These are phyloP conservation scores for Leistus spinibarbis DNA, from an alignment of 2,888 invertebrate genomes.

Conservation along the genomic window DNA sequence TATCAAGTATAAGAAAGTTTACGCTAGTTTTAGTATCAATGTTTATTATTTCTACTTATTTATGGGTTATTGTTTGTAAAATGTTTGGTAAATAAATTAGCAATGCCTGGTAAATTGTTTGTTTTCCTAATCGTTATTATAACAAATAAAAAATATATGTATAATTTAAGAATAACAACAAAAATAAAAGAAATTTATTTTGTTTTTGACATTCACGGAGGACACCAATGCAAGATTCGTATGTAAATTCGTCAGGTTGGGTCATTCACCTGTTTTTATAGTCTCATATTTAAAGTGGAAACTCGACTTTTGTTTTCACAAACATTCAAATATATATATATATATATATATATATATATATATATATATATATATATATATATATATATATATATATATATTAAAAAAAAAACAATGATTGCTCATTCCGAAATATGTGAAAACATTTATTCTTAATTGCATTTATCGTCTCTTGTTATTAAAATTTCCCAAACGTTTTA, in stretches of 20 bases:
- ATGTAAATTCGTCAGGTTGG: not conserved
- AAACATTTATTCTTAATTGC: not conserved
- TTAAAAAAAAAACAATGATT: no score
- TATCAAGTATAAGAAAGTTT: no score
- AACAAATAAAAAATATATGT: not conserved
- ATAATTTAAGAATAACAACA: not conserved
- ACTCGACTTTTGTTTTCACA: no score
- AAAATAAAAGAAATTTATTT: no score
- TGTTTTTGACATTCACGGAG: not conserved
- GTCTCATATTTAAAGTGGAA: not conserved
- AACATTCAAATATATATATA: no score
- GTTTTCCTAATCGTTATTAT: not conserved
- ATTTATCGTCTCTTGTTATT: not conserved
- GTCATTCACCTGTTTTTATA: not conserved
- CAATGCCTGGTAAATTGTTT: not conserved
- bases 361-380: no score
- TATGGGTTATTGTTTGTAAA: not conserved
- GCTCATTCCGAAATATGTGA: not conserved
- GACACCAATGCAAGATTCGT: not conserved
- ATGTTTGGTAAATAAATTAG: not conserved
- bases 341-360: no score
- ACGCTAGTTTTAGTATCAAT: no score
- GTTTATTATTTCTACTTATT: no score
- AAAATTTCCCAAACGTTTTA: not conserved
- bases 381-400: no score